phyloP scores from a whole-genome alignment of 2,888 invertebrate genomes.

The Drosophila stalkeri region DNA sequence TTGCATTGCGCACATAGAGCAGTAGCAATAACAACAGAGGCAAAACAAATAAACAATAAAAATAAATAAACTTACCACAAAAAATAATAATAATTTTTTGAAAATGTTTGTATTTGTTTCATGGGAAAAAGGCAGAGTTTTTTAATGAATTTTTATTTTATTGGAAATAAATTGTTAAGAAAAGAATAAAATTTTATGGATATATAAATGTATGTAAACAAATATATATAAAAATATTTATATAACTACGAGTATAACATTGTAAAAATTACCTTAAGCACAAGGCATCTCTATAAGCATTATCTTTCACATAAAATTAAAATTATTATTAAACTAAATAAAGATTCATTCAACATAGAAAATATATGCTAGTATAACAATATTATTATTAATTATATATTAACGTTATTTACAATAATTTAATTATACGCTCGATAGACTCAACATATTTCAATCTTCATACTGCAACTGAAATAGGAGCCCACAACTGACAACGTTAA shows the following conservation, averaged over 20 bases:
- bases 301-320: no score
- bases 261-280: background rate
- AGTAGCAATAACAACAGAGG: constrained; percentile 6
- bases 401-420: no score
- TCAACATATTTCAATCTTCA: background rate
- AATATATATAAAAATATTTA: background rate
- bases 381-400: background rate
- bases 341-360: no score
- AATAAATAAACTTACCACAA: background rate
- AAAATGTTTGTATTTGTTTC: background rate
- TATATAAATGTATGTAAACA: background rate
- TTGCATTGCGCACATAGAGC: constrained; percentile 36
- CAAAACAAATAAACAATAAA: background rate
- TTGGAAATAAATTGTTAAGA: background rate
- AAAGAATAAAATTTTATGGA: background rate
- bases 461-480: background rate
- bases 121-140: background rate
- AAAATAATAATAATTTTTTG: background rate
- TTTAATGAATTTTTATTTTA: background rate
- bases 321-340: no score
- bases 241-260: background rate
- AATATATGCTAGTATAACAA: background rate
- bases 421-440: background rate
- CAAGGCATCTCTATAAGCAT: no score
- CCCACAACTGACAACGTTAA: background rate